Base-by-base conservation (phyloP, 1,140 invertebrate genomes). In the Microvelia longipes region DNA sequence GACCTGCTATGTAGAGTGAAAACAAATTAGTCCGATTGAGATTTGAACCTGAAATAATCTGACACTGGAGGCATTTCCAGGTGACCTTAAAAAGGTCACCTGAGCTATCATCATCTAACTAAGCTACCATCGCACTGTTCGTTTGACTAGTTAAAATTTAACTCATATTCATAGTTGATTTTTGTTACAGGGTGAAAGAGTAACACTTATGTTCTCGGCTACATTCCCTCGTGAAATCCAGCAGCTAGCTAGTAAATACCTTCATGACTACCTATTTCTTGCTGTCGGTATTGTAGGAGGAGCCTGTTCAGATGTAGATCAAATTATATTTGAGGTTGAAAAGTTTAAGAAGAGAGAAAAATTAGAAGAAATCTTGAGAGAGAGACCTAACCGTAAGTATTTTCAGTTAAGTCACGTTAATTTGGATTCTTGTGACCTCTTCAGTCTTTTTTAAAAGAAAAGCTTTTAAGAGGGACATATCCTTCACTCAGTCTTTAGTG, bases 191-290 rank as follows among this genome's bases (percentile, higher is more conserved):
- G 94, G 94, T 29, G 87, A 94, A 69, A 84, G 97, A 62, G 94
- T 98, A 80, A 99, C 97, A 5, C 88, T 99, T 62, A 99, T 99
- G 97, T 99, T 99, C 82, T 98, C 95, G 50, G 97, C 97, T 64
- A 99, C 97, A 69, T 99, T 99, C 83, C 97, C 97, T 1, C 97
- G 97, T 80, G 94, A 98, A 81, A 99, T 99, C 76, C 94, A 97
- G 82, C 80, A 90, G 85, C 91, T 95, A 78, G 95, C 96, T 19
- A 86, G 93, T 78, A 96, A 98, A 81, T 99, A 99, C 80, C 82
- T 99, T 71, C 88, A 91, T 76, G 95, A 99, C 79, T 99, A 99
- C 79, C 95, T 99, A 75, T 99, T 99, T 84, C 87, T 99, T 78
- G 95, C 97, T 69, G 96, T 99, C 66, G 98, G 98, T 61, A 88